These are phyloP conservation scores for Bathynomus jamesi DNA, from an alignment of 1,140 invertebrate species.

Conservation along the genomic window DNA sequence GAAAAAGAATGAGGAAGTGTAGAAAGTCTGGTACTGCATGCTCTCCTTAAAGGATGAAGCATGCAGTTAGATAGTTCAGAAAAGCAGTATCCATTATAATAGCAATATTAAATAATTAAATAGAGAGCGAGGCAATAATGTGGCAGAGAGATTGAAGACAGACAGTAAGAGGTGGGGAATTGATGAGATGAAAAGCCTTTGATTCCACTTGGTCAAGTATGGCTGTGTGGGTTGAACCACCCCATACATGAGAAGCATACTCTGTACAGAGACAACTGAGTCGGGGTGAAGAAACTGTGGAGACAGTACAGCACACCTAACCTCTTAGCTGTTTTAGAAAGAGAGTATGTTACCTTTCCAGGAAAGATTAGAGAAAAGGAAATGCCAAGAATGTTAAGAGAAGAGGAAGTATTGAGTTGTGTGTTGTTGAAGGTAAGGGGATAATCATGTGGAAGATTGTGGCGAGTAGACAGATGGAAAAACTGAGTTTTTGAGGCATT, in stretches of 20 bases:
- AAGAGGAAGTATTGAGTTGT: not conserved
- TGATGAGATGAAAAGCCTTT: too few species aligned
- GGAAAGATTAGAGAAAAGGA: not conserved
- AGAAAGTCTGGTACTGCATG: conserved; percentile 50
- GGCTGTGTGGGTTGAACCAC: conserved; percentile 39
- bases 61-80: conserved; percentile 71
- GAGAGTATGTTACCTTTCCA: too few species aligned
- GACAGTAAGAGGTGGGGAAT: conserved; percentile 59
- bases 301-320: too few species aligned
- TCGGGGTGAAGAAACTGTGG: too few species aligned
- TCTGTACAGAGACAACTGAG: too few species aligned
- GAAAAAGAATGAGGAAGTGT: conserved; percentile 1
- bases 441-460: too few species aligned
- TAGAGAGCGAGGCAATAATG: conserved; percentile 72
- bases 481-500: too few species aligned
- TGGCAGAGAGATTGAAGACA: conserved; percentile 36
- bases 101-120: conserved; percentile 53
- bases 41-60: conserved; percentile 49
- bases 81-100: not conserved
- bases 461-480: too few species aligned
- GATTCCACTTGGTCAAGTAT: not conserved
- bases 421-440: not conserved
- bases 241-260: not conserved
- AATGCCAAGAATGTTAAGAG: not conserved
- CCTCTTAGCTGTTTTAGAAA: too few species aligned